phyloP scores from a whole-genome alignment of 2,113 vertebrate species.

The Cyrtonyx montezumae region DNA sequence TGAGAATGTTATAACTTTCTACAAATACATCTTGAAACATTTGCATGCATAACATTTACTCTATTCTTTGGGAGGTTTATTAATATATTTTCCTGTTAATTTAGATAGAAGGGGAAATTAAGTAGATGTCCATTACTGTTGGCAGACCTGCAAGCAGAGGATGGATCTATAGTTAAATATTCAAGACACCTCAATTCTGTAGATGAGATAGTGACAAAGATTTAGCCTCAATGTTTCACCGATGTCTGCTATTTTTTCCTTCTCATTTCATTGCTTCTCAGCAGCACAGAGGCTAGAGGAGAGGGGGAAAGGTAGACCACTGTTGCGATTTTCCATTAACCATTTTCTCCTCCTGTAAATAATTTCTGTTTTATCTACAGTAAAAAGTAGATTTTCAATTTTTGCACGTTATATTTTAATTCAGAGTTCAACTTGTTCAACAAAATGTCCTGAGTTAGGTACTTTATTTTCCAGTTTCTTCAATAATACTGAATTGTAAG shows the following conservation, averaged over 20 bases:
- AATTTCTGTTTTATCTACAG: accelerated
- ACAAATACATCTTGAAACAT: neutral
- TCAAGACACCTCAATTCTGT: neutral
- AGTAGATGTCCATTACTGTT: neutral
- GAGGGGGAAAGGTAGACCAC: neutral
- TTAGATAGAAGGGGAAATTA: neutral
- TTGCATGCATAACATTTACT: neutral
- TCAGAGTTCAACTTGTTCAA: neutral
- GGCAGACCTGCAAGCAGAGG: neutral
- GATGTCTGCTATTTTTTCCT: neutral
- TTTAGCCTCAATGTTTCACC: neutral
- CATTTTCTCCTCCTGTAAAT: neutral
- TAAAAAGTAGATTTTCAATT: neutral
- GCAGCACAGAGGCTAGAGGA: neutral
- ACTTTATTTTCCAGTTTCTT: neutral
- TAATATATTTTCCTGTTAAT: neutral
- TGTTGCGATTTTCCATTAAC: neutral
- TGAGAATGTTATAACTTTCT: neutral
- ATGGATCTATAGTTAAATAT: neutral
- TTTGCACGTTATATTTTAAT: neutral
- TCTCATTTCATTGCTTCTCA: neutral
- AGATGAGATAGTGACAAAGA: neutral
- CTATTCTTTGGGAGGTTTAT: neutral
- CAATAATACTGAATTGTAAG: neutral
- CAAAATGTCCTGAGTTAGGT: neutral